Evolutionary conservation across 2,888 invertebrate species (phyloP).

Genomic region (Trichogramma dendrolimi): DNA sequence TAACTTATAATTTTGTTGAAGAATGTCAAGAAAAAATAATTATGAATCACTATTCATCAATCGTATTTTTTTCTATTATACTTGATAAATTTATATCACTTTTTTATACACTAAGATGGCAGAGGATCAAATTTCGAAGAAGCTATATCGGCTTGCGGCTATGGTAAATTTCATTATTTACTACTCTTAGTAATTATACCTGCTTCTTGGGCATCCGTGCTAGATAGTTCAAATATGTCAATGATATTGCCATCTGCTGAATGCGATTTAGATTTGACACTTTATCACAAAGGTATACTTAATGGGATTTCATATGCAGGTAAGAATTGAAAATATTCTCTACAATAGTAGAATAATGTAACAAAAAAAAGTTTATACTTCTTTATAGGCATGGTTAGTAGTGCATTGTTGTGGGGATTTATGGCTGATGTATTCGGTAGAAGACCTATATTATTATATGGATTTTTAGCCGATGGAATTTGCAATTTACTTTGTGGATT

Average conservation of each 20-base stretch:
- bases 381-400: constrained; percentile 67
- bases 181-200: constrained; percentile 60
- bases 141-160: constrained; percentile 65
- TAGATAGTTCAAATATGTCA: constrained; percentile 68
- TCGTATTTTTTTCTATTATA: neutral
- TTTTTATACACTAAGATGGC: neutral
- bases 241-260: constrained; percentile 64
- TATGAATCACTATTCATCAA: neutral
- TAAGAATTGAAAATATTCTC: constrained; percentile 33
- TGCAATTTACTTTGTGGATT: constrained; percentile 63
- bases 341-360: neutral
- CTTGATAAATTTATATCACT: neutral
- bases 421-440: constrained; percentile 72
- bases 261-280: constrained; percentile 65
- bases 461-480: constrained; percentile 62
- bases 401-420: constrained; percentile 74
- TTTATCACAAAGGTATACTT: constrained; percentile 68
- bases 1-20: no score
- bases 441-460: constrained; percentile 63
- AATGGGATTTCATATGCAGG: constrained; percentile 71
- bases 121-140: constrained; percentile 62
- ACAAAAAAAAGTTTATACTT: neutral
- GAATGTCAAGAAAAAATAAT: neutral
- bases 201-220: constrained; percentile 65
- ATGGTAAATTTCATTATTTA: constrained; percentile 66